Evolutionary conservation across 2,113 vertebrate species (phyloP).

Genomic region (Athene cunicularia): DNA sequence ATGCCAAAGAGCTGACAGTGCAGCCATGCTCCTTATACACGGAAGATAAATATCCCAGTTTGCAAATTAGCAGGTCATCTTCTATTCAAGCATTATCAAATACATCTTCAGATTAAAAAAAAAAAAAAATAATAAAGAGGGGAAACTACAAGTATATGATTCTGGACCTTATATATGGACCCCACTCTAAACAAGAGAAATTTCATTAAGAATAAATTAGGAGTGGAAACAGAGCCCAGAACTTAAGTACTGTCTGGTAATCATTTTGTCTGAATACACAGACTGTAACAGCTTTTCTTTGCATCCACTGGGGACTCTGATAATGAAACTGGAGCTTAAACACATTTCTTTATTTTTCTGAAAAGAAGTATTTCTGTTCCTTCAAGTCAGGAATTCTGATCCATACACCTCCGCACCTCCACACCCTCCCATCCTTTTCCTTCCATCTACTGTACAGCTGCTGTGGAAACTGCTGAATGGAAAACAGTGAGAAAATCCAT

Average conservation of each 20-base stretch:
- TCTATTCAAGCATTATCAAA: not conserved
- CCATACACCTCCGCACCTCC: not conserved
- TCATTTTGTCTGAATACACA: not conserved
- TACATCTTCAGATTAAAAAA: not conserved
- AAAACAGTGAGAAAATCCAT: not conserved
- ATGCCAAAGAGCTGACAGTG: not conserved
- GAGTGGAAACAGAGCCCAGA: slow-evolving; percentile 12
- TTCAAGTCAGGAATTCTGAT: not conserved
- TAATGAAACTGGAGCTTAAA: slow-evolving; percentile 28
- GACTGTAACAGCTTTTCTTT: not conserved
- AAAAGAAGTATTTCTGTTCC: not conserved
- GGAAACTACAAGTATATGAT: not conserved
- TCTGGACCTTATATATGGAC: not conserved
- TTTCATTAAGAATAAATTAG: slow-evolving; percentile 28
- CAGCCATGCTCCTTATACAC: not conserved
- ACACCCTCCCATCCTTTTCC: not conserved
- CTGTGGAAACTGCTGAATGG: not conserved
- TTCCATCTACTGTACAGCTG: not conserved
- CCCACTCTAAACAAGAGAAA: not conserved
- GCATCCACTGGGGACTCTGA: slow-evolving; percentile 3
- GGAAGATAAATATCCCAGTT: not conserved
- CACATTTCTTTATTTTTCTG: not conserved
- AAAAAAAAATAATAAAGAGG: not conserved
- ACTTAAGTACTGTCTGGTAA: not conserved
- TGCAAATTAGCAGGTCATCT: not conserved